A percentile compares a stretch with the other conserved stretches of the same genome.
Evolutionary conservation across 2,888 invertebrate genomes (phyloP).

Genomic region (Poecilus cupreus): DNA sequence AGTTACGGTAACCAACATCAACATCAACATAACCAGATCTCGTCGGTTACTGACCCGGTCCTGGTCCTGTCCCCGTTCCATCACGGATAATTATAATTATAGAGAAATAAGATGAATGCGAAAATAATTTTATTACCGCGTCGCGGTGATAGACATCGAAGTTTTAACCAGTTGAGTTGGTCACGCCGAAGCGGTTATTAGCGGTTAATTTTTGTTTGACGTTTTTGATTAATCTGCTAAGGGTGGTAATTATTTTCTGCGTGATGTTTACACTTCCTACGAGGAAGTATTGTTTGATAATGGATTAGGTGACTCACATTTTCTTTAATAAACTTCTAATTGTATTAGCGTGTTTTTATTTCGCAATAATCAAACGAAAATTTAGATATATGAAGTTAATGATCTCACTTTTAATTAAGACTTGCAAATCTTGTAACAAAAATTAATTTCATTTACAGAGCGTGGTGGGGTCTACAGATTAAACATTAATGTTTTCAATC

Average conservation of each 20-base stretch:
- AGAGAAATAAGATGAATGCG: slow-evolving; percentile 48
- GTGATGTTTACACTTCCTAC: slow-evolving; percentile 4
- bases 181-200: slow-evolving; percentile 14
- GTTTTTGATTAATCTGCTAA: slow-evolving; percentile 30
- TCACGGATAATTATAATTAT: slow-evolving; percentile 49
- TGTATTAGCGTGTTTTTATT: not conserved
- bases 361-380: not conserved
- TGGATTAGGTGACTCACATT: slow-evolving; percentile 9
- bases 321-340: slow-evolving; percentile 28
- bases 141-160: slow-evolving; percentile 13
- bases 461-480: no score
- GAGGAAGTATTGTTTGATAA: not conserved
- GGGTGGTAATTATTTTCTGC: slow-evolving; percentile 22
- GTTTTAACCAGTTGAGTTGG: not conserved
- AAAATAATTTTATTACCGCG: slow-evolving; percentile 52
- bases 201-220: slow-evolving; percentile 29
- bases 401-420: no score
- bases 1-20: not conserved
- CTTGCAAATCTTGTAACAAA: no score
- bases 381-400: no score
- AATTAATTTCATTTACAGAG: no score
- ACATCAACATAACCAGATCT: not conserved
- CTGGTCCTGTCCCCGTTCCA: slow-evolving; percentile 7
- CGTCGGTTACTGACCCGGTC: not conserved
- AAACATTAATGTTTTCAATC: no score